Base-by-base conservation (phyloP, 2,888 invertebrate species). In the Thereva unica region DNA sequence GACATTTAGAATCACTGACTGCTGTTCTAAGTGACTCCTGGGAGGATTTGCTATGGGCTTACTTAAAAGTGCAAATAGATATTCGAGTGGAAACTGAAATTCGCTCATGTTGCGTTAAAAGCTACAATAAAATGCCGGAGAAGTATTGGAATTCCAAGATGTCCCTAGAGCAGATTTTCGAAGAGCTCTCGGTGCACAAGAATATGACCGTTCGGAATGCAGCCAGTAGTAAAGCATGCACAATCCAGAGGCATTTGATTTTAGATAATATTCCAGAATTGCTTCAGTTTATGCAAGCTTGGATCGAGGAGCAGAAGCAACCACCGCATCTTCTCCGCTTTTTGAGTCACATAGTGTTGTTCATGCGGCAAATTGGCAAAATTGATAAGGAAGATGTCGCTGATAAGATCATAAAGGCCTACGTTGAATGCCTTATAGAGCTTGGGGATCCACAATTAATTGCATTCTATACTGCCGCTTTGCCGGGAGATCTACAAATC, bases 1-100 rank as follows among this genome's bases (percentile, higher is more conserved):
- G 97, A 0, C 89, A 95, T 77, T 80, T 96, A 47, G 83, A 86
- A 40, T 87, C 91, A 5, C 78, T 95, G n/a, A 79, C 95, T 45
- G 84, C 89, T 0, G 87, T 90, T 8, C 90, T 93, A 69, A 82
- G 86, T 72, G 83, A 84, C n/a, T 88, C 87, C 37, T 97, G 96
- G 96, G 89, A 92, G 75, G 97, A 97, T 78, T 83, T 90, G 69
- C 82, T 97, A 37, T 97, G 97, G 97, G 92, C 93, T 1, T 89
- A 93, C 78, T 83, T 93, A 71, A 88, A 87, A 75, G 86, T 89
- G 0, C 86, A 93, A 77, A 89, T 95, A 68, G 95, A 96, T 77
- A 86, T 90, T 9, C 85, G 89, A 71, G 93, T 95, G 0, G 96
- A 97, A 76, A 87, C 86, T 66, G 90, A 91, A 79, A 82, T 92